Evolutionary conservation across 2,797 vertebrate species (phyloP), one percentile per base, ranked within the genome.

Genomic region (Lutra lutra): DNA sequence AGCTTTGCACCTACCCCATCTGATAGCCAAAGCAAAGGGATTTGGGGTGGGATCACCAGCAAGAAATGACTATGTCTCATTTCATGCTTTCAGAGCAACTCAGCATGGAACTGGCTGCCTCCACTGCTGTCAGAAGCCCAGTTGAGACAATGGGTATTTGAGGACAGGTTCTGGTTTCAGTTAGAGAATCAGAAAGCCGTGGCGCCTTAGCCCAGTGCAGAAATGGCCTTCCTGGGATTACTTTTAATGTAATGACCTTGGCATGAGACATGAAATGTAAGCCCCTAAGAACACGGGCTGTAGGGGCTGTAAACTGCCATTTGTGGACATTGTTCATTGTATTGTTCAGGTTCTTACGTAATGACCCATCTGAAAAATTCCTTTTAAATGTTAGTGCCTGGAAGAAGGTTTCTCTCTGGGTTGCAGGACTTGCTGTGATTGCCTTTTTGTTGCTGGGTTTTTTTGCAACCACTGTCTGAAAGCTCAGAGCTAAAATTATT

Each of bases 161-260:
- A 93, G 60, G 58, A 46, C 73, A 94, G 51, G 1, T 86, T 97
- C 92, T 91, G 48, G 35, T 89, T 96, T 97, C 91, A 94, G 11
- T 92, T 43, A 91, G 97, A 96, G 60, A 82, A 73, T 86, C 51
- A 73, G 86, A 94, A 97, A 95, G 20, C 78, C 38, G 84, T 66
- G 66, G 88, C 0, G 0, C 88, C 51, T 72, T 32, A 20, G 56
- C 51, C 75, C 40, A 43, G 83, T 97, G 91, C 86, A 93, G 85
- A 96, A 90, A 35, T 80, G 75, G 70, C n/a, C 72, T 94, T 84
- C 83, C 95, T 11, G 7, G 84, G 48, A 56, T 86, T 60, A 58
- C 40, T 93, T 95, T 94, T 93, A 75, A 73, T 77, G 60, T 35
- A 78, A 40, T 90, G 92, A 72, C 64, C 56, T 88, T 95, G 95